phyloP scores from a whole-genome alignment of 2,113 vertebrate species.

The Pterophyllum scalare region DNA sequence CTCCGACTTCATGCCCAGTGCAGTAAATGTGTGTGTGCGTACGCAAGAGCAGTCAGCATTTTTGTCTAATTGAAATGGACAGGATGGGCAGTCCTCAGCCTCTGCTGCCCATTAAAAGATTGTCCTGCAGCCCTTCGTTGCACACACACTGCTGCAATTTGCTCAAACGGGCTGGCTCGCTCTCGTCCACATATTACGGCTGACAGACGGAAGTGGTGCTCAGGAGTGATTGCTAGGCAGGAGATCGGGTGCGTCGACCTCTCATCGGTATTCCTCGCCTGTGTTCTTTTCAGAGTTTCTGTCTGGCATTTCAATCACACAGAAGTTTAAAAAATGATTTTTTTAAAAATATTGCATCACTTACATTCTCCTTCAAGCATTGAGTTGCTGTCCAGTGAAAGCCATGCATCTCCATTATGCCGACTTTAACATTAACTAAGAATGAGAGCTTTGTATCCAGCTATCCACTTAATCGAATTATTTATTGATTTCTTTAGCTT shows the following conservation, averaged over 20 bases:
- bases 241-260: conserved; percentile 37
- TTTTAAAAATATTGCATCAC: neutral
- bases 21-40: conserved; percentile 7
- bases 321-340: neutral
- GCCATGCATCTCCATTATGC: neutral
- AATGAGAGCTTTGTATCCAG: neutral
- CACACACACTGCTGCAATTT: conserved; percentile 29
- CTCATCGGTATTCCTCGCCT: conserved; percentile 40
- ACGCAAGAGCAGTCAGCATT: conserved; percentile 62
- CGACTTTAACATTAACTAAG: conserved; percentile 5
- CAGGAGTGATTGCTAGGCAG: conserved; percentile 32
- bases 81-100: conserved; percentile 46
- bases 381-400: conserved; percentile 5
- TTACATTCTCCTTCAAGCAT: neutral
- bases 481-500: neutral
- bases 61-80: conserved; percentile 75
- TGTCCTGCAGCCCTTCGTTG: conserved; percentile 47
- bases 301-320: neutral
- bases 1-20: neutral
- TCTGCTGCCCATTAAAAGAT: conserved; percentile 66
- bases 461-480: neutral
- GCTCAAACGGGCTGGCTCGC: conserved; percentile 15
- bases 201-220: conserved; percentile 49
- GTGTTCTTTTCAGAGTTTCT: neutral
- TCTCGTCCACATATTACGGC: conserved; percentile 10